These are phyloP conservation scores for Eristalis pertinax DNA, from an alignment of 2,888 invertebrate species.

Conservation along the genomic window DNA sequence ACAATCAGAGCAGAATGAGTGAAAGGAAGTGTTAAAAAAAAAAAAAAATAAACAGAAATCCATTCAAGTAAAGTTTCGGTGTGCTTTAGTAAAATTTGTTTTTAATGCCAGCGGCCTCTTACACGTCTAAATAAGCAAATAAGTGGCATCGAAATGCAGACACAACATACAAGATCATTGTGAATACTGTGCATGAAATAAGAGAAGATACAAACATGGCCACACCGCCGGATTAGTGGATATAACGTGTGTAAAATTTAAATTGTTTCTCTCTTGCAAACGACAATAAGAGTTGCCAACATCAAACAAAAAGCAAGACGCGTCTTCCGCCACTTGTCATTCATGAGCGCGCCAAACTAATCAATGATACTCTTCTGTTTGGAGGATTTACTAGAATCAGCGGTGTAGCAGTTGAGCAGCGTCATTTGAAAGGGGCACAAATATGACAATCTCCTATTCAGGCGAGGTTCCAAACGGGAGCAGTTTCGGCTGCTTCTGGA, in stretches of 20 bases:
- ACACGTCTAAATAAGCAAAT: conserved; percentile 29
- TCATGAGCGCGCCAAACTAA: conserved; percentile 3
- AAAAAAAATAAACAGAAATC: conserved; percentile 30
- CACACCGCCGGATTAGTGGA: conserved; percentile 37
- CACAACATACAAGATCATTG: conserved; percentile 36
- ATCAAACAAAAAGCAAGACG: background rate
- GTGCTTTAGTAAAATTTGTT: conserved; percentile 29
- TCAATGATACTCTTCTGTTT: conserved; percentile 37
- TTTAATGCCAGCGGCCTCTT: conserved; percentile 26
- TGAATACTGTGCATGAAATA: conserved; percentile 40
- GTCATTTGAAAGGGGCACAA: conserved; percentile 45
- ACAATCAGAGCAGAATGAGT: conserved; percentile 29
- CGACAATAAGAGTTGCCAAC: conserved; percentile 36
- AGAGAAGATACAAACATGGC: conserved; percentile 44
- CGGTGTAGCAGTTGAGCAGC: conserved; percentile 18
- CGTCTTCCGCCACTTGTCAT: background rate
- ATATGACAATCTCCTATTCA: conserved; percentile 94
- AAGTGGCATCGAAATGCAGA: conserved; percentile 45
- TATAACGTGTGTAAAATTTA: conserved; percentile 54
- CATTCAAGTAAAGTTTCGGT: conserved; percentile 46
- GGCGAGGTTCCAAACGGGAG: conserved; percentile 95
- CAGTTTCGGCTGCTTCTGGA: conserved; percentile 96
- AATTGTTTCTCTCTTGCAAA: conserved; percentile 26
- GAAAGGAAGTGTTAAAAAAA: conserved; percentile 44
- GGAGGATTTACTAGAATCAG: conserved; percentile 30